Evolutionary conservation across 2,888 invertebrate genomes (phyloP), one percentile per base, ranked within the genome.

Genomic region (Lasioglossum lativentre): DNA sequence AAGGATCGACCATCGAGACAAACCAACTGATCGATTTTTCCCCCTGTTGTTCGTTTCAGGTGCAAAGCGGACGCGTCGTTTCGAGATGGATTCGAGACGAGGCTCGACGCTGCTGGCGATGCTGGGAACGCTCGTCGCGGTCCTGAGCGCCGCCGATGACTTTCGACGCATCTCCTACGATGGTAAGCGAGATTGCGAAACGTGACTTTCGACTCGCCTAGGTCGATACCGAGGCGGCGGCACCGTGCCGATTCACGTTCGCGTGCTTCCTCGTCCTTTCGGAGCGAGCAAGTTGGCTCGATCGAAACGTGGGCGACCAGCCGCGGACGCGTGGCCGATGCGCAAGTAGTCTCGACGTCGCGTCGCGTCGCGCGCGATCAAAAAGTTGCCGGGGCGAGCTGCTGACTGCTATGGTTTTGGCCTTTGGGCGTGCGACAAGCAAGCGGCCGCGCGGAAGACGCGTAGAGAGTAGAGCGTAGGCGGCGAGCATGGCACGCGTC

Each of bases 161-260:
- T 94, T 94, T 90, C 94, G 94, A 56, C 92, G 93, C 82, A 94
- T 94, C 75, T 93, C 93, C 59, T 94, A 93, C 86, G 92, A 93
- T 88, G 94, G 94, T 94, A 90, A 16, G 70, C 10, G 70, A 19
- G 14, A 12, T 4, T 27, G 52, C 52, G 23, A 52, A 52, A 3
- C 23, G 52, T 8, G 23, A 8, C 52, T 52, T 23, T 52, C 52
- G 10, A 52, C 23, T 23, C 45, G 68, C 68, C 68, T 38, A 68
- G 38, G 59, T 30, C 59, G n/a, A n/a, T n/a, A n/a, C n/a, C n/a
- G n/a, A n/a, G n/a, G n/a, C n/a, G n/a, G 16, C 70, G n/a, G 19
- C 19, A 19, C 38, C 19, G 38, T 68, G 1, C 19, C 34, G 66
- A 38, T 19, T 19, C 66, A 38, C 38, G 59, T 16, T 34, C 66